Evolutionary conservation across 2,888 invertebrate genomes (phyloP).

Genomic region (Bombylius major): DNA sequence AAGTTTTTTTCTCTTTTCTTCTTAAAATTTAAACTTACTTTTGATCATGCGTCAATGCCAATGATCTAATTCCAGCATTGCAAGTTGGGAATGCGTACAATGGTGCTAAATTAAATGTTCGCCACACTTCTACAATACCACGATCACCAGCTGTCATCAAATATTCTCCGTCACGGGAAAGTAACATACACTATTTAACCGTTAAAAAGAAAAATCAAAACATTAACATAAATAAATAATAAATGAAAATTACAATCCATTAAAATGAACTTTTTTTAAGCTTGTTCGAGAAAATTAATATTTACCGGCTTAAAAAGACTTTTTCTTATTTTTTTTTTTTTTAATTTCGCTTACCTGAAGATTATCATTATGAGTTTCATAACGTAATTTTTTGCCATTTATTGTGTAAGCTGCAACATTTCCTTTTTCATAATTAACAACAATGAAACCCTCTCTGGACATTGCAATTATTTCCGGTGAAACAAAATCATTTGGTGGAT

Average conservation of each 20-base stretch:
- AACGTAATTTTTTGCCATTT: constrained; percentile 78
- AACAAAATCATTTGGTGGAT: constrained; percentile 60
- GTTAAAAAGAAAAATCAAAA: constrained; percentile 4
- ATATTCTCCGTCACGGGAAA: constrained; percentile 98
- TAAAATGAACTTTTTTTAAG: background rate
- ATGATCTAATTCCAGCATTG: constrained; percentile 85
- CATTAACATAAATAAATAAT: background rate
- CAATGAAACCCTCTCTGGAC: constrained; percentile 91
- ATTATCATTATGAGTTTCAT: constrained; percentile 88
- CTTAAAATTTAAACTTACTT: constrained; percentile 49
- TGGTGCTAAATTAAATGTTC: constrained; percentile 91
- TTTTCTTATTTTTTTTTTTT: background rate
- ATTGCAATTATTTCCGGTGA: constrained; percentile 81
- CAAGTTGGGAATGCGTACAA: constrained; percentile 97
- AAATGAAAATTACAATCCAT: too few relatives aligned
- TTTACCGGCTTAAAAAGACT: background rate
- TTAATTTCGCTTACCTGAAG: constrained; percentile 55
- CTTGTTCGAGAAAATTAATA: background rate
- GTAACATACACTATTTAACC: constrained; percentile 61
- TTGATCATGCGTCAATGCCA: constrained; percentile 96
- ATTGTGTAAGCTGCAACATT: constrained; percentile 90
- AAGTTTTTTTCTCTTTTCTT: too few relatives aligned
- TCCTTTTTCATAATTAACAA: constrained; percentile 85
- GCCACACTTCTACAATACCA: constrained; percentile 96
- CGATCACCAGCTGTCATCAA: constrained; percentile 94